phyloP scores from a whole-genome alignment of 2,888 invertebrate species.

The Zootermopsis nevadensis region DNA sequence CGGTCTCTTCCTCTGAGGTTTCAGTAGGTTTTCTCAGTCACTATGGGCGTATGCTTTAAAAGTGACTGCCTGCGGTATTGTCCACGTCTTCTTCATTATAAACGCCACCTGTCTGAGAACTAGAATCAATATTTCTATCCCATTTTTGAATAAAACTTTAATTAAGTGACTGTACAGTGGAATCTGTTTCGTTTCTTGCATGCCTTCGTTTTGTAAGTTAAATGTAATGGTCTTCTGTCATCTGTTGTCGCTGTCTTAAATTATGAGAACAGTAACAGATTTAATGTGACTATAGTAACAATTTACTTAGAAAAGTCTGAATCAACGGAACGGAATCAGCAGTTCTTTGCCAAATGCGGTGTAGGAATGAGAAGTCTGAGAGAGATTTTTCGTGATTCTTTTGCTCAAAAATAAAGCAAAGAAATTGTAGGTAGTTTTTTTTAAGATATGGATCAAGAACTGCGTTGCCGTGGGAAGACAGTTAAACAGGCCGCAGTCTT shows the following conservation, averaged over 20 bases:
- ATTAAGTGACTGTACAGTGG: too few relatives aligned
- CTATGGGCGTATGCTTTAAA: too few relatives aligned
- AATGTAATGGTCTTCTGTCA: too few relatives aligned
- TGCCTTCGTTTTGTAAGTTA: too few relatives aligned
- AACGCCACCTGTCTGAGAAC: too few relatives aligned
- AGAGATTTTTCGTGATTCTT: background rate
- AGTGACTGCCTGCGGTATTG: too few relatives aligned
- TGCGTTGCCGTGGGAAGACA: constrained; percentile 7
- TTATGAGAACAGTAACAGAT: background rate
- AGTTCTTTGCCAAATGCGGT: background rate
- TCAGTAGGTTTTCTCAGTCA: too few relatives aligned
- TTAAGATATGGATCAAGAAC: background rate
- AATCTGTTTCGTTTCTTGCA: too few relatives aligned
- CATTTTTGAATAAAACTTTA: too few relatives aligned
- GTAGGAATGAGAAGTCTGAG: background rate
- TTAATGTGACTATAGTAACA: background rate
- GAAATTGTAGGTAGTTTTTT: background rate
- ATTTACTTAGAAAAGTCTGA: background rate
- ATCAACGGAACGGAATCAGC: background rate
- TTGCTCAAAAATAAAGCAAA: background rate
- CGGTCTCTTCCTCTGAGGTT: too few relatives aligned
- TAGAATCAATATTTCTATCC: too few relatives aligned
- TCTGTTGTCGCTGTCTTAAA: background rate
- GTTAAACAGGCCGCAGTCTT: background rate
- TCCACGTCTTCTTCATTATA: too few relatives aligned